phyloP scores from a whole-genome alignment of 1,140 invertebrate species.

The Lordiphosa collinella region DNA sequence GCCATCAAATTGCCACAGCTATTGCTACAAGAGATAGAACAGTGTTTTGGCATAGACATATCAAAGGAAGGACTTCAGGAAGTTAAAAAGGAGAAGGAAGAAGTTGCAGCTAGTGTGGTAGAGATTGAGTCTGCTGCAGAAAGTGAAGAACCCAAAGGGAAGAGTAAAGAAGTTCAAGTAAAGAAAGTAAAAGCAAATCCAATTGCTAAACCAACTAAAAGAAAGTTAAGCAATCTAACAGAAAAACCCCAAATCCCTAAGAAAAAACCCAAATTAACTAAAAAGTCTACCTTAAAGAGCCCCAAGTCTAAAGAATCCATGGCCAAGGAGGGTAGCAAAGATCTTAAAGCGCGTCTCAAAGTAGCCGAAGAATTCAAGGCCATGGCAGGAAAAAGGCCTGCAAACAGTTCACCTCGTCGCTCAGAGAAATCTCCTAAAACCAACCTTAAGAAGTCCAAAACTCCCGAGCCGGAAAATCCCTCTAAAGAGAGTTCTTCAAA shows the following conservation, averaged over 20 bases:
- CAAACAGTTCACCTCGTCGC: neutral
- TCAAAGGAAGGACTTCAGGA: neutral
- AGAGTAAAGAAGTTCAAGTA: no score
- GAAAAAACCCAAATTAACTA: neutral
- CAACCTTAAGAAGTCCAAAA: neutral
- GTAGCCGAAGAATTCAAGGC: slow-evolving; percentile 21
- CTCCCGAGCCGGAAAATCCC: no score
- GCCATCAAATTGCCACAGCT: slow-evolving; percentile 54
- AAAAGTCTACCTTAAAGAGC: neutral
- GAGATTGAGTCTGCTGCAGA: neutral
- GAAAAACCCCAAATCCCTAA: neutral
- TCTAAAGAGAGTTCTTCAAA: neutral
- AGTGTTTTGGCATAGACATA: slow-evolving; percentile 61
- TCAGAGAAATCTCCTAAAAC: neutral
- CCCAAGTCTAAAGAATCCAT: neutral
- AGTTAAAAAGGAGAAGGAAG: neutral
- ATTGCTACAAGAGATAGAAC: slow-evolving; percentile 61
- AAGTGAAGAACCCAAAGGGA: neutral
- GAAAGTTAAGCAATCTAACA: neutral
- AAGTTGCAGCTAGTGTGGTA: no score
- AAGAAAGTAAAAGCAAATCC: neutral
- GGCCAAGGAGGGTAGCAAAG: slow-evolving; percentile 18
- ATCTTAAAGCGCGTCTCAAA: slow-evolving; percentile 31
- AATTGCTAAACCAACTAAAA: neutral
- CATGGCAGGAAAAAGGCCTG: neutral